These are phyloP conservation scores for Calosoma granatense DNA, from an alignment of 1,140 invertebrate species.

Conservation along the genomic window DNA sequence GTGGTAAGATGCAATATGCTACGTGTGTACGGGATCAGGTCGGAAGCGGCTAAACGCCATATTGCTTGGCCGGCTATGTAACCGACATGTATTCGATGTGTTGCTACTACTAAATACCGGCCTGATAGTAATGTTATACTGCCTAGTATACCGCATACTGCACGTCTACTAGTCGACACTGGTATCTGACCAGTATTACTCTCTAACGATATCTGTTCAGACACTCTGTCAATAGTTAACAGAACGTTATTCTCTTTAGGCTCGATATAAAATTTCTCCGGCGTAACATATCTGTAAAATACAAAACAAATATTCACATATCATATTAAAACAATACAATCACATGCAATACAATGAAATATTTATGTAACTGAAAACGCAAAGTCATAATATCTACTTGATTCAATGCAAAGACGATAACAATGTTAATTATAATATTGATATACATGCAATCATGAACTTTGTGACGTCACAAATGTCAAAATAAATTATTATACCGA, in stretches of 20 bases:
- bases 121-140: conserved; percentile 77
- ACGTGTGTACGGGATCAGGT: conserved; percentile 78
- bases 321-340: conserved; percentile 7
- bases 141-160: conserved; percentile 85
- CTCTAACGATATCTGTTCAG: conserved; percentile 54
- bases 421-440: too few relatives aligned
- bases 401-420: conserved; percentile 1
- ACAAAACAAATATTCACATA: too few relatives aligned
- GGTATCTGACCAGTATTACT: conserved; percentile 49
- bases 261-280: conserved; percentile 64
- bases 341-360: not conserved
- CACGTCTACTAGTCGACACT: conserved; percentile 49
- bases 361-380: not conserved
- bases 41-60: conserved; percentile 72
- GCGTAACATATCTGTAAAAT: conserved; percentile 52
- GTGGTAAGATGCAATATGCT: conserved; percentile 76
- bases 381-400: not conserved
- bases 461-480: too few relatives aligned
- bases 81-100: conserved; percentile 73
- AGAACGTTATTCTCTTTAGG: conserved; percentile 49
- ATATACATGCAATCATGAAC: too few relatives aligned
- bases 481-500: too few relatives aligned
- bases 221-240: conserved; percentile 60
- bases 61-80: conserved; percentile 77
- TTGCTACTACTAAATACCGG: conserved; percentile 83